phyloP scores from a whole-genome alignment of 2,113 vertebrate species.

The zebrafish (Danio rerio) region GRCz12tu NC_133193.1:53521001-53521500 shows the following conservation, averaged over 20 bases:
- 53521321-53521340: slow-evolving; percentile 9
- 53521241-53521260: not conserved
- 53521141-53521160: too few relatives aligned
- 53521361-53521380: slow-evolving; percentile 40
- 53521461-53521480: too few relatives aligned
- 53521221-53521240: not conserved
- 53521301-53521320: slow-evolving; percentile 10
- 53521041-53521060: too few relatives aligned
- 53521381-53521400: slow-evolving; percentile 11
- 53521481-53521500: too few relatives aligned
- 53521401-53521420: slow-evolving; percentile 20
- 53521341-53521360: slow-evolving; percentile 10
- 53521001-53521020: too few relatives aligned
- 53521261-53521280: slow-evolving; percentile 28
- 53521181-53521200: too few relatives aligned
- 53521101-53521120: too few relatives aligned
- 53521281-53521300: not conserved
- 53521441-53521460: not conserved
- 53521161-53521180: too few relatives aligned
- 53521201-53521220: not conserved
- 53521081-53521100: too few relatives aligned
- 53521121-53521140: too few relatives aligned
- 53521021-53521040: too few relatives aligned
- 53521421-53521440: slow-evolving; percentile 9
- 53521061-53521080: too few relatives aligned